Evolutionary conservation across 2,888 invertebrate genomes (phyloP).

Genomic region (Drosophila diplacantha): DNA sequence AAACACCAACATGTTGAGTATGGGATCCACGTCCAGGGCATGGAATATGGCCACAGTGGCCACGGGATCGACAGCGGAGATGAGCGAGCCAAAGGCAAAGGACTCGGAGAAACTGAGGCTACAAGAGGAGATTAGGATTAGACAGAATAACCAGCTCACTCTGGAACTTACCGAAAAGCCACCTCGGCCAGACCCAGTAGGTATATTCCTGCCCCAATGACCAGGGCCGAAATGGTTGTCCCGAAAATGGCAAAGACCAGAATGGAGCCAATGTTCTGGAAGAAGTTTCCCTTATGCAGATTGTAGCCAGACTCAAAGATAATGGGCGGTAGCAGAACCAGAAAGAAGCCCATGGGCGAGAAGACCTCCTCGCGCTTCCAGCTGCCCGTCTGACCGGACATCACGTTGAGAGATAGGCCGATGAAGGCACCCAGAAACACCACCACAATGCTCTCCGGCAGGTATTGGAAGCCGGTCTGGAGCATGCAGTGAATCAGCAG

Average conservation of each 20-base stretch:
- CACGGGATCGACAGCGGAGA: constrained; percentile 99
- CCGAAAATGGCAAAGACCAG: constrained; percentile 98
- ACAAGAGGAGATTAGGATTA: constrained; percentile 78
- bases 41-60: constrained; percentile 99
- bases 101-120: constrained; percentile 96
- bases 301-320: constrained; percentile 99
- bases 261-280: constrained; percentile 99
- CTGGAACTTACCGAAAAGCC: constrained; percentile 83
- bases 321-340: constrained; percentile 97
- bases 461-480: constrained; percentile 95
- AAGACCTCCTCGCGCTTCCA: constrained; percentile 99
- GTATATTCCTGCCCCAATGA: constrained; percentile 97
- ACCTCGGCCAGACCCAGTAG: constrained; percentile 93
- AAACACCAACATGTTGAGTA: constrained; percentile 99
- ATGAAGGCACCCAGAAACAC: constrained; percentile 96
- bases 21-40: constrained; percentile 96
- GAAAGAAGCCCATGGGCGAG: constrained; percentile 98
- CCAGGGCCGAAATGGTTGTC: constrained; percentile 96
- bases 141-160: background rate
- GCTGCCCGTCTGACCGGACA: constrained; percentile 91
- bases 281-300: constrained; percentile 97
- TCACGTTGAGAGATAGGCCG: constrained; percentile 92
- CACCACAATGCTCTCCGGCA: constrained; percentile 98
- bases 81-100: constrained; percentile 97
- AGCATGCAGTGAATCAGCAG: constrained; percentile 96